Conservation (phyloP, 2,113 vertebrate genomes). For the Psittacus erithacus region DNA sequence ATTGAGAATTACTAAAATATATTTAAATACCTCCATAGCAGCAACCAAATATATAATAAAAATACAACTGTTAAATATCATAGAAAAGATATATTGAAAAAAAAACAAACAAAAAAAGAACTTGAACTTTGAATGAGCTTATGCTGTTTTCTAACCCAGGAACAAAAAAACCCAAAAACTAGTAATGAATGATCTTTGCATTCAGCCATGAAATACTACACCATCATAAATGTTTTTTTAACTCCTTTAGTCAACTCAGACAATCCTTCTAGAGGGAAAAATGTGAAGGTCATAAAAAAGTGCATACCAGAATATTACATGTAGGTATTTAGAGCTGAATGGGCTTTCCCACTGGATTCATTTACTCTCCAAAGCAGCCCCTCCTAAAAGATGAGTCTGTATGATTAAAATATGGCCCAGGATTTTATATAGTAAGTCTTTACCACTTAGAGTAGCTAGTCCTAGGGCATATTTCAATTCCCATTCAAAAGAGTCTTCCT, state of each 20-base stretch:
- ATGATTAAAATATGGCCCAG: not conserved
- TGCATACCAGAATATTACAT: not conserved
- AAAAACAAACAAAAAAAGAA: not conserved
- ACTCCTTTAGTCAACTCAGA: constrained; percentile 1
- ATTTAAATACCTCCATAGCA: not conserved
- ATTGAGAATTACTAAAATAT: not conserved
- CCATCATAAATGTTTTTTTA: not conserved
- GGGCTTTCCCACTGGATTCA: not conserved
- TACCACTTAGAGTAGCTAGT: not conserved
- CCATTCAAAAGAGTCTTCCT: not conserved
- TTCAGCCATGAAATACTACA: constrained; percentile 6
- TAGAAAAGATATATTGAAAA: not conserved
- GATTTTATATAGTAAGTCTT: not conserved
- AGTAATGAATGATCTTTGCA: not conserved
- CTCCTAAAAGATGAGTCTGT: not conserved
- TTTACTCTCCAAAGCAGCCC: not conserved
- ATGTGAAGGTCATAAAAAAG: constrained; percentile 6
- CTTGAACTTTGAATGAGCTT: not conserved
- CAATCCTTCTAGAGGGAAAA: constrained; percentile 8
- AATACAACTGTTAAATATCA: not conserved
- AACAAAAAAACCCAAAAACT: not conserved
- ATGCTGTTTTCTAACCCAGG: not conserved
- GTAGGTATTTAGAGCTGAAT: not conserved
- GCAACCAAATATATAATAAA: not conserved
- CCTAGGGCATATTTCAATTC: not conserved